Evolutionary conservation across 1,140 invertebrate genomes (phyloP).

Genomic region (Teleopsis dalmanni): DNA sequence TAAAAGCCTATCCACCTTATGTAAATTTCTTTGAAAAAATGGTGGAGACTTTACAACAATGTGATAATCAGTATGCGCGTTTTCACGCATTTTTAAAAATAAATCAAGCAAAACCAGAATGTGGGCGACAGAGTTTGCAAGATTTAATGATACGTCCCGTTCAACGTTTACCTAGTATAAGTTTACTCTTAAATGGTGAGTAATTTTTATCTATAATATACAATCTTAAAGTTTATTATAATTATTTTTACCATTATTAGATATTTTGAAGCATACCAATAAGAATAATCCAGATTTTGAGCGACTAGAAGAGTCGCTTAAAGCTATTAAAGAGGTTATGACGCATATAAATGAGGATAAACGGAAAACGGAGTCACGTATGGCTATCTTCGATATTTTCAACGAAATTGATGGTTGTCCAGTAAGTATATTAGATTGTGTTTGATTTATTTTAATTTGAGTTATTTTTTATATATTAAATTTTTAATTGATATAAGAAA

Average conservation of each 20-base stretch:
- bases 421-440: conserved; percentile 47
- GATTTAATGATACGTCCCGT: conserved; percentile 94
- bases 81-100: conserved; percentile 99
- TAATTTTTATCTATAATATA: conserved; percentile 10
- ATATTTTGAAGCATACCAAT: conserved; percentile 85
- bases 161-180: conserved; percentile 91
- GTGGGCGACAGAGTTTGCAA: conserved; percentile 86
- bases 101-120: conserved; percentile 85
- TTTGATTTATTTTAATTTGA: background rate
- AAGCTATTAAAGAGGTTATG: conserved; percentile 86
- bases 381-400: conserved; percentile 94
- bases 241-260: conserved; percentile 48
- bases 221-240: background rate
- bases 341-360: conserved; percentile 96
- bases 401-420: conserved; percentile 97
- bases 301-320: conserved; percentile 76
- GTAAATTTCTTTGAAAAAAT: conserved; percentile 97
- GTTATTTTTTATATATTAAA: background rate
- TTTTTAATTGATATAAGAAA: conserved; percentile 4
- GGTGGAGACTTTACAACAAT: conserved; percentile 83
- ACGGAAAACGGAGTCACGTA: conserved; percentile 85
- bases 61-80: conserved; percentile 81
- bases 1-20: conserved; percentile 93
- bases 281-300: conserved; percentile 78
- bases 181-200: conserved; percentile 84